Base-by-base conservation (phyloP, 2,888 invertebrate species). In the Drosophila atroscutellata region DNA sequence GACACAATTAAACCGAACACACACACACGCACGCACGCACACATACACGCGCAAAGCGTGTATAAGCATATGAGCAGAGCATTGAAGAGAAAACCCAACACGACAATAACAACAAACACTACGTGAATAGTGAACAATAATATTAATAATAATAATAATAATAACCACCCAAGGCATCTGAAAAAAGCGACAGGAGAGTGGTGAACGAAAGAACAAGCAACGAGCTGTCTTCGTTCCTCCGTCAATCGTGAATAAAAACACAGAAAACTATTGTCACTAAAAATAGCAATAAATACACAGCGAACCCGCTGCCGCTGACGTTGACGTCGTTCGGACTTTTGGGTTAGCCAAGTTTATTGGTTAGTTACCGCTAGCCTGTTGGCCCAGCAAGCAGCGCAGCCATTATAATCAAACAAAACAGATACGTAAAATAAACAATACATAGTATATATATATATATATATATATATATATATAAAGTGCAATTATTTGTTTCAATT, bases 211-310 rank as follows among this genome's bases (percentile, higher is more conserved):
- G 36, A 36, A 26, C 37, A 55, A 51, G 63, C 32, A 26, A 39
- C 62, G 60, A 57, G 60, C 50, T 64, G 49, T 65, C 56, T 24
- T 60, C 45, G 57, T 72, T 57, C 75, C 68, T 69, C 51, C 55
- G 63, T 54, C 66, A 64, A 58, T 34, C 54, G 59, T 61, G 60
- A 61, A 64, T 30, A 52, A 11, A 24, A 39, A 26, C 2, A 65
- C 71, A 73, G 70, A 75, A 72, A 85, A n/a, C 68, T 65, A 52
- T 74, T 83, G 83, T 72, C 78, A 77, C 89, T 90, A 90, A 78
- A 90, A 90, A 89, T 89, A 90, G 90, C 76, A 81, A 86, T 72
- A 86, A 89, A 82, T 77, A 75, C 68, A 77, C 70, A 74, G 45
- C 24, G 57, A 76, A 70, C 50, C 58, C 36, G 50, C 55, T 42